phyloP scores from a whole-genome alignment of 2,113 vertebrate species.

The Alces alces region DNA sequence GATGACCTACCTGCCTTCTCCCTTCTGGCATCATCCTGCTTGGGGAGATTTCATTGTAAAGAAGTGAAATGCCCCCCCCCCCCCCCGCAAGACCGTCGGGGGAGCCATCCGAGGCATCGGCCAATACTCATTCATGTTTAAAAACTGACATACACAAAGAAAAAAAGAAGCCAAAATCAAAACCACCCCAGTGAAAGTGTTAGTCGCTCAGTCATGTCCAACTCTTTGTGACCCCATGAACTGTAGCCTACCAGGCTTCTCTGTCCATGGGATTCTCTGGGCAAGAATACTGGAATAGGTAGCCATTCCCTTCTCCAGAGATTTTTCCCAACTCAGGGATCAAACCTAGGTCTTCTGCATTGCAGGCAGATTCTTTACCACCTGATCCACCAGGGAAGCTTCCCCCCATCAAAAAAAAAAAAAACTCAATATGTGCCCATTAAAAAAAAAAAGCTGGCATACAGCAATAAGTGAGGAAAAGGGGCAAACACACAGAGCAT shows the following conservation, averaged over 20 bases:
- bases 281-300: not conserved
- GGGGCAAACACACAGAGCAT: not conserved
- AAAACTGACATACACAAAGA: not conserved
- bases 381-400: not conserved
- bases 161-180: not conserved
- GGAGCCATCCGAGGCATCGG: accelerated
- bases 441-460: not conserved
- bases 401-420: not conserved
- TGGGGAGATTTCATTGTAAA: not conserved
- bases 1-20: not conserved
- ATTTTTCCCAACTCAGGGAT: not conserved
- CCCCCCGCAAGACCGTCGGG: accelerated
- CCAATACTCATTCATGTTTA: not conserved
- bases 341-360: not conserved
- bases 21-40: not conserved
- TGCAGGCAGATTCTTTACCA: not conserved
- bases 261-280: not conserved
- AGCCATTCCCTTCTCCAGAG: not conserved
- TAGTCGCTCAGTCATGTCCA: not conserved
- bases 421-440: not conserved
- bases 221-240: not conserved
- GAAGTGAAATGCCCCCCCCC: not conserved
- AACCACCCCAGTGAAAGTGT: not conserved
- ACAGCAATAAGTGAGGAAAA: not conserved
- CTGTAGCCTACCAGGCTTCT: not conserved